Evolutionary conservation across 2,888 invertebrate genomes (phyloP).

Genomic region (Craniophora ligustri): DNA sequence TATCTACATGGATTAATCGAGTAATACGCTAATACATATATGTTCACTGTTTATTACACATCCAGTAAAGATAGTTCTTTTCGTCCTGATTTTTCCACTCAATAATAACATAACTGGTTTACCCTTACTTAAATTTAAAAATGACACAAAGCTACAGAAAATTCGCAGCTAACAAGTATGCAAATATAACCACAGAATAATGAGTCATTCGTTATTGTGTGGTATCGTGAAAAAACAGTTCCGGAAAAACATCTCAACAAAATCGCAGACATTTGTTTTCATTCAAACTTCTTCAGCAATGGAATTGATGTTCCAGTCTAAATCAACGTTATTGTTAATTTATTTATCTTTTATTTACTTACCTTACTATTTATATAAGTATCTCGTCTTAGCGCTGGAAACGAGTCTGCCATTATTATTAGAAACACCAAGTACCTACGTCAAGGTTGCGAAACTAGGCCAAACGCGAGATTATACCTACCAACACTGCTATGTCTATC

Average conservation of each 20-base stretch:
- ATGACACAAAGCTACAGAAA: slow-evolving; percentile 15
- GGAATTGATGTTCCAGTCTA: slow-evolving; percentile 11
- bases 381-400: slow-evolving; percentile 70
- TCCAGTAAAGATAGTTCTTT: no score
- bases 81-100: slow-evolving; percentile 1
- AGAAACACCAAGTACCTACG: slow-evolving; percentile 74
- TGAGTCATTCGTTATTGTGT: neutral
- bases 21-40: no score
- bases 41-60: no score
- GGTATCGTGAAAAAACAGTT: neutral
- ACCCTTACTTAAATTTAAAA: slow-evolving; percentile 7
- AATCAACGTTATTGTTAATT: slow-evolving; percentile 36
- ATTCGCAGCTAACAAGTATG: slow-evolving; percentile 6
- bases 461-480: slow-evolving; percentile 72
- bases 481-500: slow-evolving; percentile 45
- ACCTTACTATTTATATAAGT: slow-evolving; percentile 62
- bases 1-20: no score
- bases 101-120: slow-evolving; percentile 9
- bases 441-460: slow-evolving; percentile 84
- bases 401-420: slow-evolving; percentile 76
- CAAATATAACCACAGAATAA: slow-evolving; percentile 6
- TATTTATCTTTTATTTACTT: slow-evolving; percentile 51
- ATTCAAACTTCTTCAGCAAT: slow-evolving; percentile 10
- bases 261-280: slow-evolving; percentile 12
- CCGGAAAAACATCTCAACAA: slow-evolving; percentile 5